These are phyloP conservation scores for Neodiprion fabricii DNA, from an alignment of 1,140 invertebrate species.

Conservation along the genomic window DNA sequence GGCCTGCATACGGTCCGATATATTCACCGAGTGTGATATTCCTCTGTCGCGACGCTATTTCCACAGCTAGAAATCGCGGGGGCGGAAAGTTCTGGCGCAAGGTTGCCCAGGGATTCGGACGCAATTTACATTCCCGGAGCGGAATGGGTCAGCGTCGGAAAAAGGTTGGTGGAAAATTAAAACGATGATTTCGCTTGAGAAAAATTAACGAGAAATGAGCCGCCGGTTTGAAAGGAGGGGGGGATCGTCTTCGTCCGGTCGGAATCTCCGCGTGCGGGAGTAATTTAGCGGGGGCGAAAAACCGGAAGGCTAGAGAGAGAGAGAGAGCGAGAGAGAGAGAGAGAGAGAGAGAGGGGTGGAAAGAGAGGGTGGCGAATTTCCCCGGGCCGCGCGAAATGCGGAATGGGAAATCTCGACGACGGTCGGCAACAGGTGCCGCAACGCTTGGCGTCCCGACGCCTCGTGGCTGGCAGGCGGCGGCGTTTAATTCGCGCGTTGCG, in stretches of 20 bases:
- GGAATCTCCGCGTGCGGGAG: neutral
- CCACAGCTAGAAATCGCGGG: no score
- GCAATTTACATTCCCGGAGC: neutral
- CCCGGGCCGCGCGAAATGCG: neutral
- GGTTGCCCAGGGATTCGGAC: neutral
- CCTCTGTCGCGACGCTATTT: no score
- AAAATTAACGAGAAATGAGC: neutral
- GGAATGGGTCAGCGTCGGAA: neutral
- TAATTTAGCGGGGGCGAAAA: neutral
- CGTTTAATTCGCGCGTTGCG: neutral
- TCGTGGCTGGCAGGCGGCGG: no score
- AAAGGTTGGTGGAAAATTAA: slow-evolving; percentile 26
- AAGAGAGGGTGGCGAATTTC: neutral
- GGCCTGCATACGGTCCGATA: no score
- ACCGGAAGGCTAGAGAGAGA: neutral
- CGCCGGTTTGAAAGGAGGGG: neutral
- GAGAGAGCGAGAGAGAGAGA: neutral
- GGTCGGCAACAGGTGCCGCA: slow-evolving; percentile 4
- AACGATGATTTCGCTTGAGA: slow-evolving; percentile 28
- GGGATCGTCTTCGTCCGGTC: neutral
- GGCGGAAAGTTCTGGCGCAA: no score
- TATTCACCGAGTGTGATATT: no score
- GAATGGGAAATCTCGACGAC: neutral
- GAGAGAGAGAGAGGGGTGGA: neutral
- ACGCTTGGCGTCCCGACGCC: neutral